Base-by-base conservation (phyloP, 2,113 vertebrate genomes). In the Planiliza haematocheilus region DNA sequence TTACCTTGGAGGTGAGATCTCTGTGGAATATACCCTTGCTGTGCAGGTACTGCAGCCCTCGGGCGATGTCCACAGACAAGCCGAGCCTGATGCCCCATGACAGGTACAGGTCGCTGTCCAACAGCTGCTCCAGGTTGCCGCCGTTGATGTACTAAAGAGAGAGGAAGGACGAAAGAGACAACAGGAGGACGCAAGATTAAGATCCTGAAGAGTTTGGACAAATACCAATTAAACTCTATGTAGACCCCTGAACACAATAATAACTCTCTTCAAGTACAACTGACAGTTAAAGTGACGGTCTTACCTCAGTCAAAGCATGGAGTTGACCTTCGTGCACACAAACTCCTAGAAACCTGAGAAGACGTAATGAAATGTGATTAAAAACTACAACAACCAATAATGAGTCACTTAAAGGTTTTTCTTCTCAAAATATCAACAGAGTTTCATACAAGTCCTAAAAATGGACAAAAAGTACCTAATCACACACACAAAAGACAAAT, bases 291-390 rank as follows among this genome's bases (percentile, higher is more conserved):
- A n/a, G n/a, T n/a, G n/a, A n/a, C 12, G 13, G 12, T 53, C n/a
- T 77, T 90, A 98, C 97, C 97, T 98, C 97, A 0, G 96, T 97
- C 64, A 98, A 92, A 0, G 96, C 96, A 2, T 98, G 97, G 68
- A 98, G 94, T 68, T 98, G 97, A 46, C 97, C 97, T 83, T 98
- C 95, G 59, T 98, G 96, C 16, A 98, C 97, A 59, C 97, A 98
- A 49, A 97, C 97, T 0, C 97, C 97, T 82, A 97, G 95, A 86
- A 97, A 97, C 93, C 97, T 98, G 86, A 13, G 7, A 24, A 74
- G 4, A 9, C n/a, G n/a, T n/a, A n/a, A n/a, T n/a, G n/a, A n/a
- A n/a, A n/a, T n/a, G n/a, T n/a, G n/a, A n/a, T n/a, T n/a, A n/a
- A n/a, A n/a, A n/a, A n/a, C n/a, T n/a, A n/a, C n/a, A n/a, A 9